Evolutionary conservation across 2,797 vertebrate genomes (phyloP), one percentile per base, ranked within the genome.

Genomic region (Lates japonicus): DNA sequence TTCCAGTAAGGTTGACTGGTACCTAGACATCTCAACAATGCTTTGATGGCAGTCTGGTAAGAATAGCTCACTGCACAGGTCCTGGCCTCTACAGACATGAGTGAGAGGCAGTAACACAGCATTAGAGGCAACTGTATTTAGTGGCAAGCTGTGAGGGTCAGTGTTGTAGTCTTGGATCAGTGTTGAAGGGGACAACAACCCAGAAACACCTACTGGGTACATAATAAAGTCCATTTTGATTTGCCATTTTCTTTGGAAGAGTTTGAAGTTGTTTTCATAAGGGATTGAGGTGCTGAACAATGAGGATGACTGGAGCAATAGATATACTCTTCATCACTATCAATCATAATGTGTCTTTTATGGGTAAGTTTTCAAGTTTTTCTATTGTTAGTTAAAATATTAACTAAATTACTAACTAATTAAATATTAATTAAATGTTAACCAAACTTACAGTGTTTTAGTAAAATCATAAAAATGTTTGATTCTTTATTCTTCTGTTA

Each of bases 301-400:
- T 95, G 94, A 95, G 90, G 57, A 93, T 7, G 85, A 89, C 91
- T 89, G 91, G 95, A 76, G 74, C 93, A 0, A 70, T 91, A 59
- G 95, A 96, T 13, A 87, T 96, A 68, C 81, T 98, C 76, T 87
- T 97, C 48, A 86, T 97, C 81, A 94, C 95, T 0, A 78, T 97
- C 76, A 96, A 94, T 85, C 96, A 95, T 62, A 97, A 95, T 0
- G 92, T 98, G 76, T 96, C 97, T 16, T 92, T 97, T 11, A 64
- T 95, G 39, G 97, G 97, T 98, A 88, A 93, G 96, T 95, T 49
- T 35, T 6, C 13, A 54, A 46, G 10, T 41, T 17, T 35, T 51
- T 37, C 4, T 42, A 33, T 62, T 6, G 44, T 19, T 1, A 16
- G 42, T 16, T 44, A 5, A 16, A 44, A 4, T 17, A 9, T 9